A percentile compares a stretch with the other conserved stretches of the same genome.
Evolutionary conservation across 2,113 vertebrate genomes (phyloP).

Genomic region (Psilopogon haemacephalus): DNA sequence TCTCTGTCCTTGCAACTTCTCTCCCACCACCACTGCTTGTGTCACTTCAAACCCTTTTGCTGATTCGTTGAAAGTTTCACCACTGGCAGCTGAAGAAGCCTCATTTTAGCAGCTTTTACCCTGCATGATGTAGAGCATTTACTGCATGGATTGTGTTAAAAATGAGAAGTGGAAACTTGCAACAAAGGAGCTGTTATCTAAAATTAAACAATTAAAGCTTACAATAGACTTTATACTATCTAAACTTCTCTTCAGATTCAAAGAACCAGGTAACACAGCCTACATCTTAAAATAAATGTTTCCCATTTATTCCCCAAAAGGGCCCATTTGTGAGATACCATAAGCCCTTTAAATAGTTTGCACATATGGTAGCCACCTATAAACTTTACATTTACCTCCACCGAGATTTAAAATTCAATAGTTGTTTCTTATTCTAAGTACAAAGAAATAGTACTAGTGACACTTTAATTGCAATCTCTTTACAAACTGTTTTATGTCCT

Average conservation of each 20-base stretch:
- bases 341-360: neutral
- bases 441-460: constrained; percentile 23
- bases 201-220: constrained; percentile 13
- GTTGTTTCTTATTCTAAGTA: neutral
- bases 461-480: constrained; percentile 55
- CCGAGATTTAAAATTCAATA: constrained; percentile 6
- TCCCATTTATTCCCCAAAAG: neutral
- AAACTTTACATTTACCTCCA: constrained; percentile 24
- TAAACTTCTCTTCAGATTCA: constrained; percentile 3
- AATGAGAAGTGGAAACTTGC: neutral
- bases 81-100: neutral
- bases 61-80: neutral
- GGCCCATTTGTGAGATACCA: neutral
- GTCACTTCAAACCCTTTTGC: neutral
- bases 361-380: constrained; percentile 23
- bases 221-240: neutral
- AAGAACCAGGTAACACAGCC: neutral
- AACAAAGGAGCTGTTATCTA: neutral
- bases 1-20: neutral
- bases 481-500: constrained; percentile 45
- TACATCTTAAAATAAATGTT: neutral
- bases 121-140: neutral
- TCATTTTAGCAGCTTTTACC: neutral
- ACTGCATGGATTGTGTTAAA: neutral
- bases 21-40: neutral